phyloP scores from a whole-genome alignment of 1,140 invertebrate genomes.

The Ephestia elutella region DNA sequence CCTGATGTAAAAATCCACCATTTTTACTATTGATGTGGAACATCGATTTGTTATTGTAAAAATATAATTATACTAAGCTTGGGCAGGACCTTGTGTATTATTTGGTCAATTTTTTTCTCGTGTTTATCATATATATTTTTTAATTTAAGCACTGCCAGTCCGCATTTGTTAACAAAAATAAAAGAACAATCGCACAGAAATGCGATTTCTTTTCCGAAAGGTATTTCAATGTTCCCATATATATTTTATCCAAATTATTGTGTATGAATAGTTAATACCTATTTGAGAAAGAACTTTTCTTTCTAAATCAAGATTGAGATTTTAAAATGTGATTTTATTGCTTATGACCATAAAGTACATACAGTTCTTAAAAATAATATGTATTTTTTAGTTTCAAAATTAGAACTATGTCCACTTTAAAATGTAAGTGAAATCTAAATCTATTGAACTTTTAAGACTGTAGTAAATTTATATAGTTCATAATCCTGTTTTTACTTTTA shows the following conservation, averaged over 20 bases:
- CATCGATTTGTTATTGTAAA: conserved; percentile 30
- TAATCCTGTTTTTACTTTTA: conserved; percentile 59
- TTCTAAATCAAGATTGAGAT: not conserved
- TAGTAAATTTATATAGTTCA: conserved; percentile 48
- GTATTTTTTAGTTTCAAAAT: conserved; percentile 12
- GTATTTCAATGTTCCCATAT: not conserved
- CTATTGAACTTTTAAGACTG: conserved; percentile 34
- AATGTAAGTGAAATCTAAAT: not conserved
- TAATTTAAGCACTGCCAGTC: conserved; percentile 33
- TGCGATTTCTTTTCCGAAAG: conserved; percentile 6
- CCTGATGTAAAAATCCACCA: not conserved
- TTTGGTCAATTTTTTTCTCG: conserved; percentile 19
- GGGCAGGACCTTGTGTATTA: conserved; percentile 43
- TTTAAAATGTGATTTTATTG: conserved; percentile 17
- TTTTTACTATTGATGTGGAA: conserved; percentile 44
- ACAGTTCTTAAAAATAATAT: conserved; percentile 13
- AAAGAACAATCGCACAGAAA: not conserved
- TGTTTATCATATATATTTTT: conserved; percentile 11
- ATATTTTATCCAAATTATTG: not conserved
- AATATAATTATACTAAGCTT: conserved; percentile 27
- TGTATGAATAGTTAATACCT: not conserved
- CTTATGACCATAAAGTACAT: conserved; percentile 22
- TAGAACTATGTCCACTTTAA: not conserved
- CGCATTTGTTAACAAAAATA: conserved; percentile 24
- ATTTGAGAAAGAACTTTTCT: not conserved